These are phyloP conservation scores for Lysiphlebus fabarum DNA, from an alignment of 1,140 invertebrate species.

Conservation along the genomic window DNA sequence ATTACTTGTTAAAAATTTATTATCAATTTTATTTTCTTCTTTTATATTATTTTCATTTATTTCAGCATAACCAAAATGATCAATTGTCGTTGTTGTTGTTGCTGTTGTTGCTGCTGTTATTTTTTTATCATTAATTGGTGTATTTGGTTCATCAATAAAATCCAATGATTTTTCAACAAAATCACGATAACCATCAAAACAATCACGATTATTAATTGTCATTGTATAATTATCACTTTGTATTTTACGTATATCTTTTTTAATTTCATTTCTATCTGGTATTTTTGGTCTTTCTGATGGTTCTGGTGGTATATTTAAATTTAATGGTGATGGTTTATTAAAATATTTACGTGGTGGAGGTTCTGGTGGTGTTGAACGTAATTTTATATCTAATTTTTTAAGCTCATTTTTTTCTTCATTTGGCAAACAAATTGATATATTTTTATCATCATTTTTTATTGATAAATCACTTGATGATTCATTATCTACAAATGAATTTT, in stretches of 20 bases:
- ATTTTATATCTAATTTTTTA: constrained; percentile 37
- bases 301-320: constrained; percentile 27
- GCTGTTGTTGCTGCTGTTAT: background rate
- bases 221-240: background rate
- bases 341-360: constrained; percentile 55
- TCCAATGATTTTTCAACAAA: constrained; percentile 41
- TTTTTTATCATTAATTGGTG: constrained; percentile 13
- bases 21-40: constrained; percentile 30
- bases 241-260: constrained; percentile 26
- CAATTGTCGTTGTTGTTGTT: constrained; percentile 8
- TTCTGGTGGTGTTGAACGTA: constrained; percentile 47
- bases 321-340: constrained; percentile 33
- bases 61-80: constrained; percentile 36
- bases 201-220: constrained; percentile 29
- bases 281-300: constrained; percentile 31
- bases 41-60: constrained; percentile 34
- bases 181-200: constrained; percentile 36
- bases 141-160: constrained; percentile 36
- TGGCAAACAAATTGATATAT: background rate
- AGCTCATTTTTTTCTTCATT: background rate
- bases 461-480: too few species aligned
- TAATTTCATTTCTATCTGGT: constrained; percentile 27
- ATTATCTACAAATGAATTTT: too few species aligned
- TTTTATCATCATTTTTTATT: background rate
- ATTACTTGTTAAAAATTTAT: constrained; percentile 31